Conservation (phyloP, 1,140 invertebrate genomes). For the Pseudobourletiella spinata region DNA sequence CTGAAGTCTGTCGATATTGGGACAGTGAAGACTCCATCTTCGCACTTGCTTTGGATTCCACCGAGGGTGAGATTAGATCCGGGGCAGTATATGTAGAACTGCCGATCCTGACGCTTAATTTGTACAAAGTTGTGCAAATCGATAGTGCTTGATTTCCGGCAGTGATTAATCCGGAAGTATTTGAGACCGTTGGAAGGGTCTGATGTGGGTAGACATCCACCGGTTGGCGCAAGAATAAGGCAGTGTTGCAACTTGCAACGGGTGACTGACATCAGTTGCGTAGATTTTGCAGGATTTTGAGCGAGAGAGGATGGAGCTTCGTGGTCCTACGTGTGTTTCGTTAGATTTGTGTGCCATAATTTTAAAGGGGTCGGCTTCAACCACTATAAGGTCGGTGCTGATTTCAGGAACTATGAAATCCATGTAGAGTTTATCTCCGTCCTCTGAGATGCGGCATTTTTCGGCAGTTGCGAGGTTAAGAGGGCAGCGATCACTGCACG, state of each 20-base stretch:
- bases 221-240: background rate
- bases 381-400: background rate
- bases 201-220: background rate
- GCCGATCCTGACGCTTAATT: background rate
- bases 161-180: background rate
- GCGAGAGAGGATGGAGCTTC: background rate
- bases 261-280: background rate
- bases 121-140: background rate
- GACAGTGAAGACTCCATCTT: background rate
- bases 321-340: background rate
- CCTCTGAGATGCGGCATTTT: background rate
- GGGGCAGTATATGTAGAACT: background rate
- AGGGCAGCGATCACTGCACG: background rate
- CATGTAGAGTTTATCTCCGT: background rate
- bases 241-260: background rate
- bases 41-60: background rate
- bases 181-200: background rate
- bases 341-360: background rate
- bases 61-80: background rate
- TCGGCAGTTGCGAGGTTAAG: background rate
- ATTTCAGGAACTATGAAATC: background rate
- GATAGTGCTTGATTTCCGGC: background rate
- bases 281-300: background rate
- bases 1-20: background rate
- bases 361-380: conserved; percentile 4